Base-by-base conservation (phyloP, 2,888 invertebrate genomes). In the Coenonympha glycerion region DNA sequence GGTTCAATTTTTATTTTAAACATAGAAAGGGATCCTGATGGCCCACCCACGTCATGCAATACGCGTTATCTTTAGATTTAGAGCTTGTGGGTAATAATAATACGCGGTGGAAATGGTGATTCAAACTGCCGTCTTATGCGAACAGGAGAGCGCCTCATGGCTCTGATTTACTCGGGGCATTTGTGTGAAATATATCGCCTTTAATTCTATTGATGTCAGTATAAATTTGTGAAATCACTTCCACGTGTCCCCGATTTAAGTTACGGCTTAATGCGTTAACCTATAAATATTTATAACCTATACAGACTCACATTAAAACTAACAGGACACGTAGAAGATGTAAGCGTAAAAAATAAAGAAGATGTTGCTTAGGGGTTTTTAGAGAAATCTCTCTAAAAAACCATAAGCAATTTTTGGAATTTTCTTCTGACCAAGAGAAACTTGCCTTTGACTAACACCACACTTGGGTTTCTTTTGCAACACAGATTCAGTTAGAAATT, bases 1-100 rank as follows among this genome's bases (percentile, higher is more conserved):
- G 76, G 79, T 82, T 76, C 79, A 83, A 85, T 84, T 86, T 86
- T 86, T 86, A 86, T 86, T 86, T 86, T 86, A 86, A 86, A 86
- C 86, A 86, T 86, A 79, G 86, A 66, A 76, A 81, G 86, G 85
- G 86, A 85, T 79, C 80, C 75, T 80, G 80, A 83, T 81, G 80
- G 82, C 77, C 69, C 79, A 75, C 76, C 75, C 72, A 78, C 70
- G 80, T 78, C 83, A 78, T 66, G 66, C 58, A 59, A 59, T 58
- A n/a, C 68, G 65, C 77, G 75, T 80, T 83, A 79, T 76, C 76
- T 76, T 74, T 71, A 82, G 81, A 85, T 85, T 85, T 84, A 84
- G 71, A 63, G 73, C 64, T 71, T 64, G 64, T 57, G 66, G 62
- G 76, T 69, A 71, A 74, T 79, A 68, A 66, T 68, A 68, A 66